Evolutionary conservation across 2,888 invertebrate species (phyloP).

Genomic region (Magallana nippona): DNA sequence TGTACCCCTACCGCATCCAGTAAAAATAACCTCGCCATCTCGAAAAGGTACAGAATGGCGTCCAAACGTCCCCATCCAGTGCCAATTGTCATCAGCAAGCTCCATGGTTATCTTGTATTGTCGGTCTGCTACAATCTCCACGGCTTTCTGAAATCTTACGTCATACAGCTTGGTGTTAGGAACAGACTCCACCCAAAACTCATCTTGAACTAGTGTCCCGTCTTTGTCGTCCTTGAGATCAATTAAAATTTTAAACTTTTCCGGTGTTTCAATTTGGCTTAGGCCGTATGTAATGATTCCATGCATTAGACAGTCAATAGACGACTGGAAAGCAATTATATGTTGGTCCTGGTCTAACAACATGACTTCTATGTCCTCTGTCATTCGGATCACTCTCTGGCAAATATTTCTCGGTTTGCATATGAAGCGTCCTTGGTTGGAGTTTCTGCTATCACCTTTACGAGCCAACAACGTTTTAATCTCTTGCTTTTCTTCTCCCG

Average conservation of each 20-base stretch:
- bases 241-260: not conserved
- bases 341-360: conserved; percentile 6
- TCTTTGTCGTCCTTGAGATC: not conserved
- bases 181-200: not conserved
- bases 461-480: not conserved
- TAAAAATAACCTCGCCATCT: conserved; percentile 10
- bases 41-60: not conserved
- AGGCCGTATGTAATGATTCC: conserved; percentile 36
- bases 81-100: conserved; percentile 18
- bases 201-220: not conserved
- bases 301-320: not conserved
- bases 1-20: not conserved
- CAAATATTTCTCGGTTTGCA: conserved; percentile 17
- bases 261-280: not conserved
- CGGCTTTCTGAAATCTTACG: conserved; percentile 28
- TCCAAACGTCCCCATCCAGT: conserved; percentile 28
- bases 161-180: conserved; percentile 3
- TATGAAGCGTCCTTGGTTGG: not conserved
- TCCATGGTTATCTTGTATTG: not conserved
- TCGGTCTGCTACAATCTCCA: conserved; percentile 4
- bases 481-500: conserved; percentile 32
- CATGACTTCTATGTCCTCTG: not conserved
- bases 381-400: conserved; percentile 4
- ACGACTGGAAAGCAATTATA: conserved; percentile 13
- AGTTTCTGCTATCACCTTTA: not conserved